phyloP scores from a whole-genome alignment of 2,888 invertebrate genomes.

The Tortrix viridana region DNA sequence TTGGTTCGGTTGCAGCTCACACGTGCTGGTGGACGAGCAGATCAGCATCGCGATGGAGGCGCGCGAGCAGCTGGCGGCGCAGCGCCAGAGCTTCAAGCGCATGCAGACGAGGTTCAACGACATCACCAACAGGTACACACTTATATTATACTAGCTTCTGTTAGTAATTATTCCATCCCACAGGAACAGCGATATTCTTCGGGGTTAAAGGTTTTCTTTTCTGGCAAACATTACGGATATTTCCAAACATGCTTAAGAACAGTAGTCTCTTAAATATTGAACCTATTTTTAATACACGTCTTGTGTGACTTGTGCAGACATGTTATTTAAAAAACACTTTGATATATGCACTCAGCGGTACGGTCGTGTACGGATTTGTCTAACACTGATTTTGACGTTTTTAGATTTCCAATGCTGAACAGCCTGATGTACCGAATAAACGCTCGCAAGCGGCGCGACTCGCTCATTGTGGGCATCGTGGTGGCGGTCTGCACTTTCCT shows the following conservation, averaged over 20 bases:
- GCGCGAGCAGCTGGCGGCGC: constrained; percentile 95
- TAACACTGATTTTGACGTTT: background rate
- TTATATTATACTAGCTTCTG: too few species aligned
- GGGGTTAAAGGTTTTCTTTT: too few species aligned
- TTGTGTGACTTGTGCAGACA: too few species aligned
- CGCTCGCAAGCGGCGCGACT: constrained; percentile 96
- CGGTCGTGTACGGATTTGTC: too few species aligned
- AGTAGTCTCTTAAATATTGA: too few species aligned
- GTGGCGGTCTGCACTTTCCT: constrained; percentile 95
- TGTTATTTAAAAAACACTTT: too few species aligned
- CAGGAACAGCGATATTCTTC: too few species aligned
- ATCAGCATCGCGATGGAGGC: constrained; percentile 99
- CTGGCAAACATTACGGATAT: too few species aligned
- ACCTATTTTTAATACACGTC: too few species aligned
- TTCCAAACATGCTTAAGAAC: too few species aligned
- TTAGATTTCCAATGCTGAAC: constrained; percentile 90
- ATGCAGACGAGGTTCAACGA: constrained; percentile 97
- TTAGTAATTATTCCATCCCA: background rate
- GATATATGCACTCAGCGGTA: too few species aligned
- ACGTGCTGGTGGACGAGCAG: constrained; percentile 97
- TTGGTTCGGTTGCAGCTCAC: constrained; percentile 87
- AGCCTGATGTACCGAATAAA: constrained; percentile 97
- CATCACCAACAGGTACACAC: constrained; percentile 93
- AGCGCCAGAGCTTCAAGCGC: constrained; percentile 94
- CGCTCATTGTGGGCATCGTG: constrained; percentile 94